Percentiles rank a stretch among this genome's conserved stretches.
Evolutionary conservation across 92 coral and sea anemone species (phyloP).

Genomic region (Porites lobata): DNA sequence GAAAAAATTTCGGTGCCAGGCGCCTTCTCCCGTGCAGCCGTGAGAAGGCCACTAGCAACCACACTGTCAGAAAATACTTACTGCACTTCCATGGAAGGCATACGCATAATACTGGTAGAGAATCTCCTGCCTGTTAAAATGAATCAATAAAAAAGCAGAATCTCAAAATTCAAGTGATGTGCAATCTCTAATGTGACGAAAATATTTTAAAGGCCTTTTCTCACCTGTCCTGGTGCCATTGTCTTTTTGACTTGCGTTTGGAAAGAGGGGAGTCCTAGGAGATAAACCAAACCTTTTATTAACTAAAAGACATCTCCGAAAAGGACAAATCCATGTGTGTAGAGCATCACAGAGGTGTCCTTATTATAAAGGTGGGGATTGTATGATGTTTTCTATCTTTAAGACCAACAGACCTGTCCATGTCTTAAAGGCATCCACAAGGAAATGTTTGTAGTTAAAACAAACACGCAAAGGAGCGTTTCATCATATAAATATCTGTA

Average conservation of each 20-base stretch:
- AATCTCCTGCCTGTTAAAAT: slow-evolving; percentile 79
- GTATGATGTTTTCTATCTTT: no score
- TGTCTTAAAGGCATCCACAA: no score
- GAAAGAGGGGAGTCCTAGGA: slow-evolving; percentile 56
- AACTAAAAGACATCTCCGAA: neutral
- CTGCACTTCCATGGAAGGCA: slow-evolving; percentile 98
- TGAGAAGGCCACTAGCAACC: no score
- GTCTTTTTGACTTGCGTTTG: slow-evolving; percentile 63
- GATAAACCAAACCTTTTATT: neutral
- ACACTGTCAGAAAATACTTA: slow-evolving; percentile 60
- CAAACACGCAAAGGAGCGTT: no score
- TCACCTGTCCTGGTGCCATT: slow-evolving; percentile 73
- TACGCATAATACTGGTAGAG: slow-evolving; percentile 88
- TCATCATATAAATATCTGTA: no score
- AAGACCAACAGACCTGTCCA: no score
- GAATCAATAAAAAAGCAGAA: neutral
- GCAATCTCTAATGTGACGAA: neutral
- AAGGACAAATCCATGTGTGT: no score
- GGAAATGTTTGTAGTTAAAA: no score
- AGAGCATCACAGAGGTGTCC: no score
- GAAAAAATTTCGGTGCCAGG: no score
- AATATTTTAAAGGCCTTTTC: neutral
- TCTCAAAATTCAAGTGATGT: neutral
- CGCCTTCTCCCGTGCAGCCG: no score
- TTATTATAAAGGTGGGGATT: no score